Evolutionary conservation across 2,797 vertebrate species (phyloP).

Genomic region (Tokudaia muenninki): DNA sequence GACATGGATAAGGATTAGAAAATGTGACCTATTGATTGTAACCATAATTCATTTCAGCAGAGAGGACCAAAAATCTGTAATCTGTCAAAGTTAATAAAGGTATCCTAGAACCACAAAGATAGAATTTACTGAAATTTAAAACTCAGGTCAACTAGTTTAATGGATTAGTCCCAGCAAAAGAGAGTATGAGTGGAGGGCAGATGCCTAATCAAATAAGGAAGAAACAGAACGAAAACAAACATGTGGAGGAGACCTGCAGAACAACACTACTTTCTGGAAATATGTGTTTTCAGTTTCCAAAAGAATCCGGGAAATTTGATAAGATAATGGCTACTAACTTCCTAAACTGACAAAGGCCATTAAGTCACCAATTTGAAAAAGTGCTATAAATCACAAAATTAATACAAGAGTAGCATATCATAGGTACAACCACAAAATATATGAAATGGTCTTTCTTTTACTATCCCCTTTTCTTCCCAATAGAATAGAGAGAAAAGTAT

Average conservation of each 20-base stretch:
- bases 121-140: conserved; percentile 57
- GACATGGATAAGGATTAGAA: background rate
- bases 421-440: background rate
- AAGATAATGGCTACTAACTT: background rate
- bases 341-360: background rate
- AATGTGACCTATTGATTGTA: conserved; percentile 4
- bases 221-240: background rate
- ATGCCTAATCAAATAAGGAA: background rate
- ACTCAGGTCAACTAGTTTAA: background rate
- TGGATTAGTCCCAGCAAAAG: conserved; percentile 15
- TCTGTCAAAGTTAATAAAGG: conserved; percentile 52
- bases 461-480: conserved; percentile 24
- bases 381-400: background rate
- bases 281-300: background rate
- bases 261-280: background rate
- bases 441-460: conserved; percentile 29
- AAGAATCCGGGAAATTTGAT: conserved; percentile 1
- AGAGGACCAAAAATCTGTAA: background rate
- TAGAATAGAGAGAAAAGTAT: background rate
- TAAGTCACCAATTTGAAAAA: conserved; percentile 31
- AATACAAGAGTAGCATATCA: background rate
- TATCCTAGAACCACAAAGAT: conserved; percentile 56
- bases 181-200: conserved; percentile 6
- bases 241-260: background rate
- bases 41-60: conserved; percentile 40